These are phyloP conservation scores for Porites lobata DNA, from an alignment of 92 coral and sea anemone species.

Conservation along the genomic window DNA sequence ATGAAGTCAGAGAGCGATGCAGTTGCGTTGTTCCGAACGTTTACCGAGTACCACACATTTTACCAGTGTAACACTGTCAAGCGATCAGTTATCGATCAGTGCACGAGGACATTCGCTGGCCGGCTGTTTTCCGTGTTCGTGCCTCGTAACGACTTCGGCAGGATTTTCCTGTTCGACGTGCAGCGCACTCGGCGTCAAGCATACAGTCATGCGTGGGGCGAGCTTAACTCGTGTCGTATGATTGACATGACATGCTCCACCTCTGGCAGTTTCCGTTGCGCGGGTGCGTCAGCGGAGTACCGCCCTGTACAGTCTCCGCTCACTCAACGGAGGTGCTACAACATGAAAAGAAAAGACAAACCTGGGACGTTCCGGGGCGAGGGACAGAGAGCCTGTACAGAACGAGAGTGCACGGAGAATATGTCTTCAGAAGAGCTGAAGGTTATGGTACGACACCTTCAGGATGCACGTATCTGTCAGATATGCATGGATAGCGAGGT, in stretches of 20 bases:
- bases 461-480: conserved; percentile 97
- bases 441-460: conserved; percentile 91
- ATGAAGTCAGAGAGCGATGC: conserved; percentile 94
- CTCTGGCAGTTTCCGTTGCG: conserved; percentile 59
- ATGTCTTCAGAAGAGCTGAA: conserved; percentile 84
- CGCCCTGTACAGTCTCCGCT: conserved; percentile 99
- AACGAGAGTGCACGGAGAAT: conserved; percentile 69
- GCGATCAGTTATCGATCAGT: conserved; percentile 97
- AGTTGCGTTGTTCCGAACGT: conserved; percentile 93
- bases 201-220: conserved; percentile 96
- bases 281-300: conserved; percentile 76
- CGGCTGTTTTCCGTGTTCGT: conserved; percentile 82
- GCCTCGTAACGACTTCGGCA: conserved; percentile 86
- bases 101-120: conserved; percentile 93
- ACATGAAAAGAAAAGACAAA: conserved; percentile 66
- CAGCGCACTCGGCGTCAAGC: conserved; percentile 98
- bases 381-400: conserved; percentile 58
- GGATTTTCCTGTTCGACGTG: conserved; percentile 93
- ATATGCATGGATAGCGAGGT: conserved; percentile 99
- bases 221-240: conserved; percentile 82
- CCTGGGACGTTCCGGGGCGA: conserved; percentile 66
- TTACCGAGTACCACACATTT: conserved; percentile 99
- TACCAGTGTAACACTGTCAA: conserved; percentile 97
- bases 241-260: conserved; percentile 70
- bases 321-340: conserved; percentile 85